phyloP scores from a whole-genome alignment of 2,888 invertebrate species.

The Sialis lutaria region DNA sequence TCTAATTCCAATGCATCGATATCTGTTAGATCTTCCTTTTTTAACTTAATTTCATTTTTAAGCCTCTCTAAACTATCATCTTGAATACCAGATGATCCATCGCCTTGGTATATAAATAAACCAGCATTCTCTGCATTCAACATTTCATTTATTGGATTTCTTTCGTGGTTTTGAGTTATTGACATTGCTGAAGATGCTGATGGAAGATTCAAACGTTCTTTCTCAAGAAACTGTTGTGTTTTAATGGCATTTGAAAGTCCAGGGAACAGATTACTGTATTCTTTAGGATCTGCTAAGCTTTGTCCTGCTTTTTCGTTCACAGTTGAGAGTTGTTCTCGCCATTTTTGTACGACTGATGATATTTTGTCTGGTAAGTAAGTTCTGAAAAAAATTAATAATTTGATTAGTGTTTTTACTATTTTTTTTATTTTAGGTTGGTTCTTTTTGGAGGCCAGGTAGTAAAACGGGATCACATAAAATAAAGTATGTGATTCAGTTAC shows the following conservation, averaged over 20 bases:
- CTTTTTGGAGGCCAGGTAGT: too few species aligned
- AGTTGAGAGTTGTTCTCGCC: constrained; percentile 66
- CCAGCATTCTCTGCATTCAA: constrained; percentile 36
- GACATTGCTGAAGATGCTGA: constrained; percentile 40
- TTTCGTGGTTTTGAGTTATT: constrained; percentile 40
- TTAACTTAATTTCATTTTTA: neutral
- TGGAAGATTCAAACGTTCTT: constrained; percentile 25
- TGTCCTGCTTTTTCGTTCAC: constrained; percentile 84
- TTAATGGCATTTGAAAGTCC: constrained; percentile 54
- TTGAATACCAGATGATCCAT: constrained; percentile 14
- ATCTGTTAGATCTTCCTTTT: constrained; percentile 11
- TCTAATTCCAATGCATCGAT: constrained; percentile 63
- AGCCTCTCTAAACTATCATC: neutral
- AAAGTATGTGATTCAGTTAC: too few species aligned
- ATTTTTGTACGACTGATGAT: constrained; percentile 67
- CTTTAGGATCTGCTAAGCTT: constrained; percentile 84
- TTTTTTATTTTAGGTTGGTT: too few species aligned
- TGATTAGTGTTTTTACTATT: constrained; percentile 1
- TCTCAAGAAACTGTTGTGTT: constrained; percentile 46
- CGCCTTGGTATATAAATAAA: constrained; percentile 22
- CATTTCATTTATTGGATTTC: constrained; percentile 57
- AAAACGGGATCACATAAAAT: too few species aligned
- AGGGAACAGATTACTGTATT: constrained; percentile 94
- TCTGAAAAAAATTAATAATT: constrained; percentile 24
- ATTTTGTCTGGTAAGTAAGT: constrained; percentile 91